Evolutionary conservation across 30 jellyfish, hydroid and myxozoan genomes (phyloP), one percentile per base, ranked within the genome.

Genomic region (Aurelia sp.): DNA sequence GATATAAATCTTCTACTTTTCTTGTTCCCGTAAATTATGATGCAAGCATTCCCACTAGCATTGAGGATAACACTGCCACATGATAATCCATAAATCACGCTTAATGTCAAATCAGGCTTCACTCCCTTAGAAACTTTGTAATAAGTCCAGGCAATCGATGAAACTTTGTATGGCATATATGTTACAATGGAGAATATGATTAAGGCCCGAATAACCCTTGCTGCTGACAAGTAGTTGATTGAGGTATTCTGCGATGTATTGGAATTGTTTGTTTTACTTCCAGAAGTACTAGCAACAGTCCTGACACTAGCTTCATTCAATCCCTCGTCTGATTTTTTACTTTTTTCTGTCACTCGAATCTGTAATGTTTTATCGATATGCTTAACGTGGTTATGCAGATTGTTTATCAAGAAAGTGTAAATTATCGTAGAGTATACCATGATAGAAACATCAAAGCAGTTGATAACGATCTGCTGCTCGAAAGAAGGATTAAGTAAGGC

Each of bases 101-200:
- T 30, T 41, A 81, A 21, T 15, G 17, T 11, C 13, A 66, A 3
- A 20, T 82, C 78, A 11, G 84, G 84, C 6, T 48, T 27, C 58
- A 12, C 82, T 9, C 70, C 37, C 41, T 50, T 33, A 11, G 58
- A 16, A 52, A 40, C 35, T 55, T 68, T 81, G 84, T 81, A 81
- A 40, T 81, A 53, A 17, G 84, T 27, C 75, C 79, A 81, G 22
- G 66, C 62, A 3, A 70, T 78, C 27, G 91, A 69, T 60, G 64
- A 60, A 58, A 71, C 44, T 58, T 82, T 82, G 62, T 82, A 82
- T 4, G 91, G 91, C 33, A 82, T 33, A 60, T 82, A 82, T 27
- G 73, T 55, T 8, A 82, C 79, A 10, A 82, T 31, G 47, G 73
- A 37, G 27, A 84, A 77, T 10, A 77, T 78, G 11, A 82, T 84